phyloP scores from a whole-genome alignment of 2,113 vertebrate species.

The Hipposideros armiger region DNA sequence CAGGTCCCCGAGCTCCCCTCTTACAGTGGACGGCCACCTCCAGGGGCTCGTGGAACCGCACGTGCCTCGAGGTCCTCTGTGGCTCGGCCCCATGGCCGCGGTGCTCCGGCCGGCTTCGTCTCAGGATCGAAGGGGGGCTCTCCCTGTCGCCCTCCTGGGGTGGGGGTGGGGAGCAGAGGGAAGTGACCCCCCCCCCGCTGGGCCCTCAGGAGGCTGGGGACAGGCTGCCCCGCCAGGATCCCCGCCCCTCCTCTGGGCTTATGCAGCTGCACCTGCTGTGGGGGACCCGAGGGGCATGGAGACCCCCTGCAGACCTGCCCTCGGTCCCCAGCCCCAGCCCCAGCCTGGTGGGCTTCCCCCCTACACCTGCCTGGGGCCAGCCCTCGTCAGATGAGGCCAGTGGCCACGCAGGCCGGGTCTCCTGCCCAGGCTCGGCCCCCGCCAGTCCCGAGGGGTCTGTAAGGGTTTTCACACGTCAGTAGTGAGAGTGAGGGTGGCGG shows the following conservation, averaged over 20 bases:
- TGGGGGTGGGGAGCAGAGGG: background rate
- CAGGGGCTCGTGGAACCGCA: constrained; percentile 93
- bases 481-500: accelerated
- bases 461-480: accelerated
- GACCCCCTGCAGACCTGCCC: background rate
- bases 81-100: constrained; percentile 79
- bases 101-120: constrained; percentile 85
- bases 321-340: accelerated
- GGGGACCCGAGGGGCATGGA: background rate
- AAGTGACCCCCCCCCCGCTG: background rate
- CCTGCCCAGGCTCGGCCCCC: background rate
- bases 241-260: background rate
- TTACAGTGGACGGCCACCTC: constrained; percentile 92
- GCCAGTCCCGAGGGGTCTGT: accelerated
- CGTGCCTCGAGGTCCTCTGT: constrained; percentile 89
- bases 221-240: accelerated
- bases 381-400: accelerated
- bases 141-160: constrained; percentile 82
- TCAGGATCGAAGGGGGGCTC: constrained; percentile 93
- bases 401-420: accelerated
- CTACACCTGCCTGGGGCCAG: background rate
- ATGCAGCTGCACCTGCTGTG: accelerated
- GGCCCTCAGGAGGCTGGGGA: background rate
- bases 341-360: accelerated
- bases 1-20: background rate